Evolutionary conservation across 2,113 vertebrate genomes (phyloP), one percentile per base, ranked within the genome.

Genomic region (Eulemur macaco): DNA sequence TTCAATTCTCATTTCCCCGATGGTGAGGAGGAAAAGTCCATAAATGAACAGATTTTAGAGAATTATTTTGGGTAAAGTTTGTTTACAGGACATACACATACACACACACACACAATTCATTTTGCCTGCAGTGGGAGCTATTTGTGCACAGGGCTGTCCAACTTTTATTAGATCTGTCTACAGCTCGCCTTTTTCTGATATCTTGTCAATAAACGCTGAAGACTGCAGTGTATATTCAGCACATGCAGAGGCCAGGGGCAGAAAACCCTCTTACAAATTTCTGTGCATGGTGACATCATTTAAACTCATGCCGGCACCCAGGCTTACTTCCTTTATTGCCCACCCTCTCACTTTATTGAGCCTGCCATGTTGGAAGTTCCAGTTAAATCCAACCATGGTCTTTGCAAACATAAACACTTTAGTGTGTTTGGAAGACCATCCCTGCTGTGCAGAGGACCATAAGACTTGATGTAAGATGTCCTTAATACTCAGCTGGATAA

Each of bases 1-100:
- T 98, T 97, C 96, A 96, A 86, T 97, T 97, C 87, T 96, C 86
- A 80, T 97, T 97, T 96, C 94, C 80, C 80, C 27, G 0, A n/a
- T 91, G 77, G 86, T 56, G 37, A 93, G 47, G n/a, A 60, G 84
- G 42, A 63, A 74, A 93, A 92, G 74, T 96, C 87, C 90, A 94
- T 56, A 97, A 86, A 93, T 54, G 69, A 96, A 89, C 92, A 94
- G 92, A 83, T 95, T 97, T 96, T 54, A 71, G 95, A 83, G 64
- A 97, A 86, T 92, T 95, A 93, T 96, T 95, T 96, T 63, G 84
- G 45, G 47, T 66, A 91, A 91, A 96, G 47, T 97, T 97, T 91
- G 86, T 96, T 96, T 98, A 87, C 78, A 80, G 2, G 34, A 81
- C 31, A 91, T 63, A 92, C 45, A 64, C 29, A 37, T 7, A 45